These are phyloP conservation scores for Andrena dorsata DNA, from an alignment of 2,888 invertebrate genomes.

Conservation along the genomic window DNA sequence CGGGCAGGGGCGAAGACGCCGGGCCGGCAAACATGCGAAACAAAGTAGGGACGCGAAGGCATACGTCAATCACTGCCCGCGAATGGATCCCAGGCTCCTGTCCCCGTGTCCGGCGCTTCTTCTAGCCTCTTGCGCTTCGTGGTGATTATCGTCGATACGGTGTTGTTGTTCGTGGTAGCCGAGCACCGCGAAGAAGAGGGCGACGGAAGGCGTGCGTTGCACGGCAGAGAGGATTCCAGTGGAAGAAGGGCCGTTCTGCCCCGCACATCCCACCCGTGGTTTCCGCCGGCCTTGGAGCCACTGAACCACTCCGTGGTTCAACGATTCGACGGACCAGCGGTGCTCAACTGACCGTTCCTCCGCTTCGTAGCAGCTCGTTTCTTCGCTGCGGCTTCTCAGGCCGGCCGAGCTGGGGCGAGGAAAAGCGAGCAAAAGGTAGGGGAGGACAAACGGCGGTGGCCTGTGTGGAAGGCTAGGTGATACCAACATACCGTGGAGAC, in stretches of 20 bases:
- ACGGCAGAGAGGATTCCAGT: slow-evolving; percentile 74
- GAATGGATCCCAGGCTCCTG: not conserved
- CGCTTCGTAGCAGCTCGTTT: not conserved
- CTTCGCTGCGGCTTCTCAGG: not conserved
- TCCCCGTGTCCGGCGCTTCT: not conserved
- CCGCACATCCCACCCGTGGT: slow-evolving; percentile 83
- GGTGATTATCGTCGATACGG: slow-evolving; percentile 50
- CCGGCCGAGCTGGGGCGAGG: not conserved
- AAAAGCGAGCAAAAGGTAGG: not conserved
- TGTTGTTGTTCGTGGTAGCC: slow-evolving; percentile 52
- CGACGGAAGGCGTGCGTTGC: slow-evolving; percentile 70
- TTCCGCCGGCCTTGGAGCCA: slow-evolving; percentile 85
- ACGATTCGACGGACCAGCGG: slow-evolving; percentile 84
- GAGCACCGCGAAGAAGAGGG: slow-evolving; percentile 56
- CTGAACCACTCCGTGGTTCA: slow-evolving; percentile 85
- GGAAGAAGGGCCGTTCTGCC: slow-evolving; percentile 76
- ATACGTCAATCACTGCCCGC: not conserved
- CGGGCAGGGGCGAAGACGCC: not conserved
- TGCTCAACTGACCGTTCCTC: slow-evolving; percentile 76
- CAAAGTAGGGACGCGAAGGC: not conserved
- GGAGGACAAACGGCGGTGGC: not conserved
- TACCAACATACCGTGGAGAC: slow-evolving; percentile 24
- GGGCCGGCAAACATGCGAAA: not conserved
- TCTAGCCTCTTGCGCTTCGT: not conserved
- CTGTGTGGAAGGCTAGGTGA: slow-evolving; percentile 29